A percentile compares a stretch with the other conserved stretches of the same genome.
Conservation (phyloP, 30 jellyfish, hydroid and myxozoan species). For the Hydractinia echinata region DNA sequence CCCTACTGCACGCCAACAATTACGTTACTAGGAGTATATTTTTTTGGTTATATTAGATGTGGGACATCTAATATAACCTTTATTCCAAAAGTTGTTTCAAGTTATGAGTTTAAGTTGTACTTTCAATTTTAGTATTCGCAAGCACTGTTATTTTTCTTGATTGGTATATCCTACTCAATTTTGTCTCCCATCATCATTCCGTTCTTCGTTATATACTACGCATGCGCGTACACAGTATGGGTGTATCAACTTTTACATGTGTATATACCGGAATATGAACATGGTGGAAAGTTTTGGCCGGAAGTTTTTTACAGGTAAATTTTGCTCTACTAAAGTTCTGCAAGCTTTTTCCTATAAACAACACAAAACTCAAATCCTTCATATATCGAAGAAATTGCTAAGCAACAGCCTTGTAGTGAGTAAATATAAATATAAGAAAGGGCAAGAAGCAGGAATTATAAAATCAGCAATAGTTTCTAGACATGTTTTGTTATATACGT, state of each 20-base stretch:
- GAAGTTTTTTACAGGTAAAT: constrained; percentile 60
- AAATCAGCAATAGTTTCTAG: too few relatives aligned
- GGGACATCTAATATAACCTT: neutral
- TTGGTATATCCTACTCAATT: constrained; percentile 84
- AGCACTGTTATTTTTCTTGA: constrained; percentile 67
- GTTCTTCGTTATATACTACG: constrained; percentile 54
- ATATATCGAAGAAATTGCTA: too few relatives aligned
- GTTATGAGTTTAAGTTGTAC: neutral
- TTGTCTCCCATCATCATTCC: constrained; percentile 89
- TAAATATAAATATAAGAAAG: too few relatives aligned
- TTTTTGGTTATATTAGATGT: too few relatives aligned
- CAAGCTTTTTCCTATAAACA: too few relatives aligned
- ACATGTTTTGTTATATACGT: too few relatives aligned
- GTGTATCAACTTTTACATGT: constrained; percentile 81
- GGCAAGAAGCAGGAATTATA: too few relatives aligned
- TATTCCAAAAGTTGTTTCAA: neutral
- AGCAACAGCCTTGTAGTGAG: too few relatives aligned
- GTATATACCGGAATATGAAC: constrained; percentile 79
- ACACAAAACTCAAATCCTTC: too few relatives aligned
- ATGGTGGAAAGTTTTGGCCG: constrained; percentile 92
- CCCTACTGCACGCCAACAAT: too few relatives aligned
- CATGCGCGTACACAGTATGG: constrained; percentile 72
- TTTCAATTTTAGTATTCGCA: constrained; percentile 56
- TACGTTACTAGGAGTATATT: too few relatives aligned
- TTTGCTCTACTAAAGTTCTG: neutral